phyloP scores from a whole-genome alignment of 1,140 invertebrate species.

The Mya arenaria region DNA sequence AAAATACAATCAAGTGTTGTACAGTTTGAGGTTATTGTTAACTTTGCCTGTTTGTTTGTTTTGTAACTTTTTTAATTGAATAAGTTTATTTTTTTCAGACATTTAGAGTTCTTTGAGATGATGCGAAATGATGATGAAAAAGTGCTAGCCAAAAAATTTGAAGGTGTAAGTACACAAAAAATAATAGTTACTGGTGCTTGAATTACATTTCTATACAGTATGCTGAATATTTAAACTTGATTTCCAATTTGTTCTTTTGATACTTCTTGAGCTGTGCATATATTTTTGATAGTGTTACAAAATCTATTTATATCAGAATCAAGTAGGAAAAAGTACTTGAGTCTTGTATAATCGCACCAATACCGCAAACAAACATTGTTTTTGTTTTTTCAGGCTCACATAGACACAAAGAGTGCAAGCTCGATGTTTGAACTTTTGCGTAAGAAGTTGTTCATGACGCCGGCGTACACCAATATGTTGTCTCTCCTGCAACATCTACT shows the following conservation, averaged over 20 bases:
- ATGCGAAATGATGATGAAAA: conserved; percentile 98
- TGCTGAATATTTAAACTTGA: no score
- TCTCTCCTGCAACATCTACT: conserved; percentile 96
- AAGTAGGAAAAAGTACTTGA: no score
- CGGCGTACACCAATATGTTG: conserved; percentile 95
- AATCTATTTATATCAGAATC: no score
- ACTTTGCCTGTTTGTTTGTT: background rate
- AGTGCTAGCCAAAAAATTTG: conserved; percentile 94
- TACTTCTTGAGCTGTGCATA: background rate
- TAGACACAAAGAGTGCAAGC: conserved; percentile 96
- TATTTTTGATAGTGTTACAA: background rate
- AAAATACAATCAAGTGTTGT: background rate
- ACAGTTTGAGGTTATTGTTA: background rate
- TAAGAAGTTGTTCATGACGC: conserved; percentile 94
- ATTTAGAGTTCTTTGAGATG: conserved; percentile 98
- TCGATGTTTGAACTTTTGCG: conserved; percentile 96
- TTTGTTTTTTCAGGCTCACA: conserved; percentile 84
- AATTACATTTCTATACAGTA: no score
- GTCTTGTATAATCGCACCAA: no score
- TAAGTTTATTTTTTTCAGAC: conserved; percentile 81
- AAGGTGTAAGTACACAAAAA: conserved; percentile 84
- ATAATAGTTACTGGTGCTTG: no score
- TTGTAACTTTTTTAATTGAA: background rate
- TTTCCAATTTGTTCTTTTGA: no score
- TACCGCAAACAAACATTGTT: no score